phyloP scores from a whole-genome alignment of 2,797 vertebrate species.

The Acanthiza pusilla region DNA sequence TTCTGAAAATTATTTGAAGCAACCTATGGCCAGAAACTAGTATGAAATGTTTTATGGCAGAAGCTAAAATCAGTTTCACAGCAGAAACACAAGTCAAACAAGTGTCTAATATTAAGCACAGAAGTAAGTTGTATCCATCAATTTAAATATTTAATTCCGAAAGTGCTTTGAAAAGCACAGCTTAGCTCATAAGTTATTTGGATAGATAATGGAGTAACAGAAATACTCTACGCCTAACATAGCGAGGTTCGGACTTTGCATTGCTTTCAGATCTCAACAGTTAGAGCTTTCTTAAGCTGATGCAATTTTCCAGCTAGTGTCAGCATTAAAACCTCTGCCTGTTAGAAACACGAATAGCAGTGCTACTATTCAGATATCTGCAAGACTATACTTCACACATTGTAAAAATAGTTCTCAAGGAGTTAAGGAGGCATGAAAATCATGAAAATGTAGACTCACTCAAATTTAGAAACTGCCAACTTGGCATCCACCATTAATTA shows the following conservation, averaged over 20 bases:
- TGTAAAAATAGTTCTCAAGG: neutral
- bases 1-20: neutral
- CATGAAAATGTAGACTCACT: neutral
- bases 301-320: neutral
- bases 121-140: neutral
- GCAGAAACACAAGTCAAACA: neutral
- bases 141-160: neutral
- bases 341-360: neutral
- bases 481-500: neutral
- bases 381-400: neutral
- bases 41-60: neutral
- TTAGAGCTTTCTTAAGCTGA: neutral
- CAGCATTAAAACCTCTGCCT: neutral
- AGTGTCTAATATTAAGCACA: neutral
- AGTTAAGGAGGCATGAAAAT: neutral
- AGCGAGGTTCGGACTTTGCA: accelerated
- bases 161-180: neutral
- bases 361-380: neutral
- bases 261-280: neutral
- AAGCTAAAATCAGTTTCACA: neutral
- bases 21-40: neutral
- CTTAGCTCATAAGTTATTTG: neutral
- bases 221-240: neutral
- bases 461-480: neutral
- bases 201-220: neutral